Conservation (phyloP, 2,888 invertebrate species). For the Leptura quadrifasciata region DNA sequence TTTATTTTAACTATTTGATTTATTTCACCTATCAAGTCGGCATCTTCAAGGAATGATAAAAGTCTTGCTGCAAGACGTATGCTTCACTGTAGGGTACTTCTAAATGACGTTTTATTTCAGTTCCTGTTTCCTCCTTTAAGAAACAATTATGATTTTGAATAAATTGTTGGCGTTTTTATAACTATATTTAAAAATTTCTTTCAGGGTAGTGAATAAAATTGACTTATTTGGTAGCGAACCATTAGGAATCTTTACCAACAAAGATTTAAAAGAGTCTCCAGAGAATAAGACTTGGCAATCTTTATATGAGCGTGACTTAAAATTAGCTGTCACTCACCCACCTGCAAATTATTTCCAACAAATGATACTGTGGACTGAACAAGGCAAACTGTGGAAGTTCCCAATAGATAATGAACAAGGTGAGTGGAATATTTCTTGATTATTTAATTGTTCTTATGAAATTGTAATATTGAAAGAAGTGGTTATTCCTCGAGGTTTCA, state of each 20-base stretch:
- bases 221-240: constrained; percentile 80
- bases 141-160: too few species aligned
- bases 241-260: constrained; percentile 80
- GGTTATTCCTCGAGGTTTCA: too few species aligned
- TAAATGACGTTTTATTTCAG: too few species aligned
- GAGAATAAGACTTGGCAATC: constrained; percentile 81
- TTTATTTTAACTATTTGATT: too few species aligned
- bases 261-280: constrained; percentile 68
- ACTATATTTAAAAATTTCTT: constrained; percentile 23
- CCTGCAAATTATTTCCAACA: constrained; percentile 94
- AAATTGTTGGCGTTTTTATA: too few species aligned
- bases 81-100: too few species aligned
- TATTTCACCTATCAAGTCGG: too few species aligned
- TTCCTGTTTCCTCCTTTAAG: too few species aligned
- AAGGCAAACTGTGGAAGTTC: constrained; percentile 96
- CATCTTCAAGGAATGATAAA: too few species aligned
- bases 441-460: too few species aligned
- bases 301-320: constrained; percentile 81
- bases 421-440: constrained; percentile 64
- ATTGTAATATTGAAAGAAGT: too few species aligned
- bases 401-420: constrained; percentile 99
- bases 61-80: too few species aligned
- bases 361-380: constrained; percentile 94
- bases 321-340: constrained; percentile 81
- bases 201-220: constrained; percentile 72